Evolutionary conservation across 2,113 vertebrate species (phyloP).

Genomic region (Rynchops niger): DNA sequence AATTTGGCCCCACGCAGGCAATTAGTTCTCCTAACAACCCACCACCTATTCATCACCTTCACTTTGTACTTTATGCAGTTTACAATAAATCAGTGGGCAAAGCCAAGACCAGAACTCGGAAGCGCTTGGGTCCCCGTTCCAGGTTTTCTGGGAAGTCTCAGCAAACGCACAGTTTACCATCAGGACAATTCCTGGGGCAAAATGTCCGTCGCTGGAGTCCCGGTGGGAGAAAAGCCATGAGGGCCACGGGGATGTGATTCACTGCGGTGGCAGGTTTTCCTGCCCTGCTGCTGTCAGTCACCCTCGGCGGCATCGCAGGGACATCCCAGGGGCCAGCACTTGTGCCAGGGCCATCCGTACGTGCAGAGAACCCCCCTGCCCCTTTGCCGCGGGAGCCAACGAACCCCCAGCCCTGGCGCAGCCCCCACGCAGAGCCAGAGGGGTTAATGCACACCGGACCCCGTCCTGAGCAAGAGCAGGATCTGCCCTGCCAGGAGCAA

Average conservation of each 20-base stretch:
- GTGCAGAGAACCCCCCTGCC: fast-evolving
- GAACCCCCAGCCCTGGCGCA: fast-evolving
- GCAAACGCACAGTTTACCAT: background rate
- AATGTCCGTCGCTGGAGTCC: fast-evolving
- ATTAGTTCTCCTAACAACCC: background rate
- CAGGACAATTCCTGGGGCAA: background rate
- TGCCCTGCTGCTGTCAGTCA: background rate
- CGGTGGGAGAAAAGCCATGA: fast-evolving
- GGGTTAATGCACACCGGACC: fast-evolving
- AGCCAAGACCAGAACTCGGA: background rate
- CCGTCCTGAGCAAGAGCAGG: background rate
- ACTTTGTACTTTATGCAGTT: background rate
- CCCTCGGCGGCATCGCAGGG: background rate
- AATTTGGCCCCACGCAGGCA: background rate
- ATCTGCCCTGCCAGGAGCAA: background rate
- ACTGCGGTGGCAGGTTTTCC: fast-evolving
- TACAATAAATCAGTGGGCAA: background rate
- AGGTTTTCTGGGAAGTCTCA: background rate
- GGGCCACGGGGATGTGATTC: fast-evolving
- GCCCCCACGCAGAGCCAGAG: fast-evolving
- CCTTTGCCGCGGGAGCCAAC: fast-evolving
- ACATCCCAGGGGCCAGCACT: background rate
- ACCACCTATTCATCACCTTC: background rate
- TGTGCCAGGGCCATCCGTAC: background rate
- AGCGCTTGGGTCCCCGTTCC: background rate